phyloP scores from a whole-genome alignment of 2,113 vertebrate species.

The Pituophis catenifer region DNA sequence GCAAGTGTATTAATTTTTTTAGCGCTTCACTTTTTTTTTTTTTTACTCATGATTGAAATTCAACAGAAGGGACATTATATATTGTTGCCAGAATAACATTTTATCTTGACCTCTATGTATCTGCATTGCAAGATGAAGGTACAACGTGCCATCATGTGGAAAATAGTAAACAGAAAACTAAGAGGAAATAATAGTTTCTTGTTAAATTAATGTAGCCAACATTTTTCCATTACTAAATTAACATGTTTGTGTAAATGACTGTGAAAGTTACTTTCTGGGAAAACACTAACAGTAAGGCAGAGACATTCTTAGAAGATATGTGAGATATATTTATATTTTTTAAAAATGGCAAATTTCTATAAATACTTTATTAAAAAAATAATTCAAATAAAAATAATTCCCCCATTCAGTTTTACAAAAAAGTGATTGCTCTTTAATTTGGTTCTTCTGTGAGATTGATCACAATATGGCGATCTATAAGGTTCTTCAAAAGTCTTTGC shows the following conservation, averaged over 20 bases:
- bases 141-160: neutral
- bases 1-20: neutral
- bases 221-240: slow-evolving; percentile 64
- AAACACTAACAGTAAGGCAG: slow-evolving; percentile 11
- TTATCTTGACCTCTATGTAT: neutral
- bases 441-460: slow-evolving; percentile 73
- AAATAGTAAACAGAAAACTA: neutral
- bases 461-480: slow-evolving; percentile 74
- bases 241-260: slow-evolving; percentile 63
- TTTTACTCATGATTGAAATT: neutral
- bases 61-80: neutral
- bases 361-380: slow-evolving; percentile 62
- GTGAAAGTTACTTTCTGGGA: slow-evolving; percentile 31
- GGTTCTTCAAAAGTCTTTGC: slow-evolving; percentile 75
- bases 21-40: neutral
- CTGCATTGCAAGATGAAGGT: neutral
- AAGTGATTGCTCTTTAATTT: slow-evolving; percentile 46
- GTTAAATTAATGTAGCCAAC: slow-evolving; percentile 59
- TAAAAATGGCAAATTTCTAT: slow-evolving; percentile 43
- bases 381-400: neutral
- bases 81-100: slow-evolving; percentile 5
- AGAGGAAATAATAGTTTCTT: slow-evolving; percentile 26
- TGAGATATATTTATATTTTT: neutral
- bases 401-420: slow-evolving; percentile 58
- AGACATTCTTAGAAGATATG: slow-evolving; percentile 37